Evolutionary conservation across 2,113 vertebrate species (phyloP), one percentile per base, ranked within the genome.

Genomic region (Amblyornis subalaris): DNA sequence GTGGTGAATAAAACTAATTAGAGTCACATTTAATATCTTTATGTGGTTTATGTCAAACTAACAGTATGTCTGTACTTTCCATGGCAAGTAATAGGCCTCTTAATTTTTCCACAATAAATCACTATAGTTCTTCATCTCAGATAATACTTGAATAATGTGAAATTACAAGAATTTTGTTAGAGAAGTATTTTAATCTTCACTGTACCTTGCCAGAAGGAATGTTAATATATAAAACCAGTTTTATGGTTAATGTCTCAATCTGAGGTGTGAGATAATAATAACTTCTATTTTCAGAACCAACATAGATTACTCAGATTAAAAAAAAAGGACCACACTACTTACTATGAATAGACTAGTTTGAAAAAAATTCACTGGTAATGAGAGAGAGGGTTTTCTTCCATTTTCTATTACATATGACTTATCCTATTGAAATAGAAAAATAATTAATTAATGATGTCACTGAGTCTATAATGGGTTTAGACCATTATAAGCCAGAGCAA

Each of bases 1-100:
- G 47, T 90, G 48, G 67, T 80, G 90, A 88, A 89, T 94, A 96
- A 93, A 96, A 94, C 72, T 94, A 97, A 95, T 96, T 90, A 95
- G 91, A 92, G 50, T 62, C 86, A 73, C 90, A 96, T 94, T 96
- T 96, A 91, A 90, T 90, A 92, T 96, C 92, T 95, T 89, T 88
- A 89, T 95, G 58, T 91, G 77, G 42, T 81, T 95, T 96, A 57
- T 97, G 95, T 94, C 94, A 94, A 94, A 79, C 70, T 81, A 94
- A 67, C 57, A 82, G 67, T 83, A 67, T 80, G 82, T 66, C 85
- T 94, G 75, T 88, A 74, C 72, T 89, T 91, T 73, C 44, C 38
- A 78, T 40, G 22, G 77, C 72, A 91, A 88, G 44, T 83, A 93
- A 95, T 82, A 90, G 44, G 51, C 71, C 47, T 90, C 87, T 92